These are phyloP conservation scores for Austrofundulus limnaeus DNA, from an alignment of 2,113 vertebrate genomes.

Conservation along the genomic window DNA sequence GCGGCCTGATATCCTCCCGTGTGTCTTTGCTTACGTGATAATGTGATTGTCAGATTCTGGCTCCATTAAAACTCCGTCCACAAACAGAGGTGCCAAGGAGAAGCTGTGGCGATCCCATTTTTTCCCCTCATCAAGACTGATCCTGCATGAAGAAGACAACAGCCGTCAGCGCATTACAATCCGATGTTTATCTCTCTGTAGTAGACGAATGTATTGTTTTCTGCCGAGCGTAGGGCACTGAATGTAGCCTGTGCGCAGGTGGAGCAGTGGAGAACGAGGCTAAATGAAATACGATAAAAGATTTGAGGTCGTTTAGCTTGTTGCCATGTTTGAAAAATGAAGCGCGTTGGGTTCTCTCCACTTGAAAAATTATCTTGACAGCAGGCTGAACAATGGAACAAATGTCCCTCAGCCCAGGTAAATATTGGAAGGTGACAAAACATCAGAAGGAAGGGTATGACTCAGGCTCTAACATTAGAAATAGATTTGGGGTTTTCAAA, in stretches of 20 bases:
- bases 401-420: conserved; percentile 46
- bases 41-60: conserved; percentile 92
- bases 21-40: conserved; percentile 89
- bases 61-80: conserved; percentile 94
- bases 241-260: conserved; percentile 18
- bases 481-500: conserved; percentile 63
- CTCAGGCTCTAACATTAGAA: conserved; percentile 60
- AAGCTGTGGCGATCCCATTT: conserved; percentile 93
- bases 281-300: conserved; percentile 42
- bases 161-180: conserved; percentile 35
- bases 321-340: conserved; percentile 52
- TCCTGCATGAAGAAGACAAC: conserved; percentile 74
- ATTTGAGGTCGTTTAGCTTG: conserved; percentile 46
- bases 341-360: conserved; percentile 37
- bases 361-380: conserved; percentile 56
- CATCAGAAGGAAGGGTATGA: conserved; percentile 53
- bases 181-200: conserved; percentile 13
- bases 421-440: conserved; percentile 58
- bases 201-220: conserved; percentile 21
- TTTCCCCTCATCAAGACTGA: conserved; percentile 94
- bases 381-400: conserved; percentile 45
- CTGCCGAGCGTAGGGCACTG: conserved; percentile 1
- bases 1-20: conserved; percentile 18
- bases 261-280: conserved; percentile 13
- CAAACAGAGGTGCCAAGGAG: conserved; percentile 90